phyloP scores from a whole-genome alignment of 2,797 vertebrate genomes.

The Carcharodon carcharias region DNA sequence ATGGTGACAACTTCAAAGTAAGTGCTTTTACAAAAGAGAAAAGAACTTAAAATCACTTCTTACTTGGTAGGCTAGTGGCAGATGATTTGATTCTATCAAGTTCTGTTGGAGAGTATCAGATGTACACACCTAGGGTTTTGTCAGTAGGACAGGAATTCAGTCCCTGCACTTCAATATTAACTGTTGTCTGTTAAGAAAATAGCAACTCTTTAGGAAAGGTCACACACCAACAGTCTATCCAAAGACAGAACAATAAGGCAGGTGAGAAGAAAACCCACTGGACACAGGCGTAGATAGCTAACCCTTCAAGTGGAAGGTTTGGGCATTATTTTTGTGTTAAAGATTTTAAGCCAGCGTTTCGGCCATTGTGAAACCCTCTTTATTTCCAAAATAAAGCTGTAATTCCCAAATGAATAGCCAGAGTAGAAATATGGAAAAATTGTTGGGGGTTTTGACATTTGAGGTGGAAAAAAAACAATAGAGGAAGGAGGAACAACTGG shows the following conservation, averaged over 20 bases:
- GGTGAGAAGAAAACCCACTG: neutral
- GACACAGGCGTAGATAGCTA: neutral
- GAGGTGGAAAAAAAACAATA: neutral
- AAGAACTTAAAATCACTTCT: neutral
- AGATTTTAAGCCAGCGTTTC: neutral
- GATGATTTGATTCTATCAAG: neutral
- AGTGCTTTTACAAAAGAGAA: neutral
- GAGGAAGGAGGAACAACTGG: neutral
- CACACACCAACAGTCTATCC: neutral
- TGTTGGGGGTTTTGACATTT: neutral
- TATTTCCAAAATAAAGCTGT: neutral
- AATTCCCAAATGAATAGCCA: neutral
- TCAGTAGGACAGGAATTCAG: neutral
- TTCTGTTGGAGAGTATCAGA: neutral
- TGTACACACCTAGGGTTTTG: neutral
- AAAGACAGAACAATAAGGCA: neutral
- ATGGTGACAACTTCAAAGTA: constrained; percentile 1
- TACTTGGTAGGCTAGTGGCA: neutral
- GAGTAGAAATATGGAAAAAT: neutral
- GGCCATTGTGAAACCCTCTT: neutral
- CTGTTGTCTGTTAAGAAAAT: neutral
- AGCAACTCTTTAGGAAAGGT: neutral
- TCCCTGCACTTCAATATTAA: neutral
- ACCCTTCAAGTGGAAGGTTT: neutral
- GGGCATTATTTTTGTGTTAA: neutral